Conservation (phyloP, 1,140 invertebrate genomes). For the Mamestra configurata region DNA sequence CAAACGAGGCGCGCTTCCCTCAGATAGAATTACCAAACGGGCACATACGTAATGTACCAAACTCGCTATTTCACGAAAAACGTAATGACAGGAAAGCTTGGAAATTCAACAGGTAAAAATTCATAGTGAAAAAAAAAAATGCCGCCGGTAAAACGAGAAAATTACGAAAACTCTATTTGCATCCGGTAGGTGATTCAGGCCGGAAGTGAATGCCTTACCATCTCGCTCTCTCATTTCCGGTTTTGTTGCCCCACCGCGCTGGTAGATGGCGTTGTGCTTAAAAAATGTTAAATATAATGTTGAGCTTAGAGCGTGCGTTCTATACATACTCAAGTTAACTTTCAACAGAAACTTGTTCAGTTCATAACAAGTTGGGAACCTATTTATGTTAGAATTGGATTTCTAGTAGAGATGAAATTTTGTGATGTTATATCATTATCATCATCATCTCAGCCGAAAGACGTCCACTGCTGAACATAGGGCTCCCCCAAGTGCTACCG, state of each 20-base stretch:
- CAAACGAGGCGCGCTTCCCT: constrained; percentile 7
- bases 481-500: no score
- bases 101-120: constrained; percentile 56
- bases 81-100: neutral
- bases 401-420: no score
- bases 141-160: constrained; percentile 50
- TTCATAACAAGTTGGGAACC: no score
- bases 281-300: constrained; percentile 1
- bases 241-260: constrained; percentile 14
- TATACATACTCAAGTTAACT: neutral
- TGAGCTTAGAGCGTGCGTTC: neutral
- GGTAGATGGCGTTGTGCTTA: constrained; percentile 41
- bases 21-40: neutral
- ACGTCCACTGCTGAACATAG: no score
- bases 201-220: constrained; percentile 50
- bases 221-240: constrained; percentile 56
- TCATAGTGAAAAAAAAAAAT: constrained; percentile 21
- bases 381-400: no score
- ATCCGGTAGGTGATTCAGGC: constrained; percentile 54
- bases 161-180: constrained; percentile 59
- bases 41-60: neutral
- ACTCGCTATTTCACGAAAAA: neutral
- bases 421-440: no score
- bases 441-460: no score
- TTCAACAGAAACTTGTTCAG: no score